Base-by-base conservation (phyloP, 2,888 invertebrate species). In the Standfussiana lucernea region DNA sequence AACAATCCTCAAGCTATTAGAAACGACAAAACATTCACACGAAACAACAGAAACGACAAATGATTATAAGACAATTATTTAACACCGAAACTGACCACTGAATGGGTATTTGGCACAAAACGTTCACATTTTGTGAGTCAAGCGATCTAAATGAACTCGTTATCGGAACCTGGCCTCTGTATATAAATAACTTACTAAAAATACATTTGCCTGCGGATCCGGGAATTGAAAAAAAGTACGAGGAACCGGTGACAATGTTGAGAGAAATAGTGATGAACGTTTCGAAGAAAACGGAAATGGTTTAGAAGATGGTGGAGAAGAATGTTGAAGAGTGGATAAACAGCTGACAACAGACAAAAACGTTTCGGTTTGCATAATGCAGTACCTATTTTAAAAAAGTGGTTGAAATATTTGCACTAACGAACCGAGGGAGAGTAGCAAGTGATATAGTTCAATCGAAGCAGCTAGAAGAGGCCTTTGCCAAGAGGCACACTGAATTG, bases 61-160 rank as follows among this genome's bases (percentile, higher is more conserved):
- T 37, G 70, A 72, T 77, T 40, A n/a, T 18, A 35, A 78, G 70
- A 82, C 72, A 82, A 84, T 82, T 67, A 77, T 82, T 80, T 74
- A 32, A 73, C 76, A 79, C 61, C 75, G 47, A 76, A 79, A 77
- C 67, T 37, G 42, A 70, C 35, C 50, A 77, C 68, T 77, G 42
- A 68, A 75, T 71, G 56, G 21, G n/a, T 72, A 82, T 80, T 87
- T 87, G 86, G 86, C 86, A 87, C 83, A 66, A 61, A 75, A 65
- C 65, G 24, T 64, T n/a, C 61, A 65, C 37, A 64, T 59, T 75
- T 65, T 75, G 61, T 68, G 77, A 83, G 80, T 77, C 75, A 81
- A 85, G 79, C 75, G 77, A 78, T 85, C 73, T 15, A 68, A 85
- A 87, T 80, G 77, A 79, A 80, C 73, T 80, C 78, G 74, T 75